Conservation (phyloP, 1,140 invertebrate species). For the Panagrolaimus sp. region DNA sequence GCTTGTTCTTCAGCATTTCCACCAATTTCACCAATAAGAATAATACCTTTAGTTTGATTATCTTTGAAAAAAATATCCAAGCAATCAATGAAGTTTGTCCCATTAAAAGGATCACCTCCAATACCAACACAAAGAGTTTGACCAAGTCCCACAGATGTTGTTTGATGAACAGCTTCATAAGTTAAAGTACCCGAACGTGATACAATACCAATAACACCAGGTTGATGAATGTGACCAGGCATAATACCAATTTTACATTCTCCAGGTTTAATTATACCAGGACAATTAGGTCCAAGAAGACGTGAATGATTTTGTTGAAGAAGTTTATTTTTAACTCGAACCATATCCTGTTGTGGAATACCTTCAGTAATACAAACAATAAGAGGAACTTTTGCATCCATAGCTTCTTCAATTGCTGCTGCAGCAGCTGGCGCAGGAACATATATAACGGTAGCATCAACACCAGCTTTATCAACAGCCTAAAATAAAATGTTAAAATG, state of each 20-base stretch:
- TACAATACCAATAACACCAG: slow-evolving; percentile 68
- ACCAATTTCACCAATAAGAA: slow-evolving; percentile 97
- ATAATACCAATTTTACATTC: slow-evolving; percentile 99
- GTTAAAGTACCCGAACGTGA: slow-evolving; percentile 96
- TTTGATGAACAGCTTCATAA: slow-evolving; percentile 68
- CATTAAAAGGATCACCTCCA: slow-evolving; percentile 98
- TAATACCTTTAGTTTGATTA: slow-evolving; percentile 82
- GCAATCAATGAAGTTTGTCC: slow-evolving; percentile 98
- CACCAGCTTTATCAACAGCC: slow-evolving; percentile 74
- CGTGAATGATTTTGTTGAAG: slow-evolving; percentile 80
- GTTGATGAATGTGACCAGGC: slow-evolving; percentile 64
- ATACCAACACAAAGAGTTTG: slow-evolving; percentile 96
- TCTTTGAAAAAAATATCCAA: slow-evolving; percentile 90
- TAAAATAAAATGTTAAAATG: neutral
- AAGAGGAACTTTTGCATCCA: slow-evolving; percentile 89
- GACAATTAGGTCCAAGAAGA: slow-evolving; percentile 95
- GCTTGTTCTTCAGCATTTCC: slow-evolving; percentile 92
- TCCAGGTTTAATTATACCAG: slow-evolving; percentile 78
- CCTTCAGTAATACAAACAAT: slow-evolving; percentile 98
- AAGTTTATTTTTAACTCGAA: slow-evolving; percentile 84
- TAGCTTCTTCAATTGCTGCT: slow-evolving; percentile 82
- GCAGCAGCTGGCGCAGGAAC: slow-evolving; percentile 88
- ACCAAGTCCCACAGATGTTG: slow-evolving; percentile 71
- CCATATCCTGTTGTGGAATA: slow-evolving; percentile 75
- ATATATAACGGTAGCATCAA: slow-evolving; percentile 87